Percentiles rank a stretch among this genome's conserved stretches.
These are phyloP conservation scores for Leucoraja ocellata DNA, from an alignment of 2,797 vertebrate species.

Conservation along the genomic window DNA sequence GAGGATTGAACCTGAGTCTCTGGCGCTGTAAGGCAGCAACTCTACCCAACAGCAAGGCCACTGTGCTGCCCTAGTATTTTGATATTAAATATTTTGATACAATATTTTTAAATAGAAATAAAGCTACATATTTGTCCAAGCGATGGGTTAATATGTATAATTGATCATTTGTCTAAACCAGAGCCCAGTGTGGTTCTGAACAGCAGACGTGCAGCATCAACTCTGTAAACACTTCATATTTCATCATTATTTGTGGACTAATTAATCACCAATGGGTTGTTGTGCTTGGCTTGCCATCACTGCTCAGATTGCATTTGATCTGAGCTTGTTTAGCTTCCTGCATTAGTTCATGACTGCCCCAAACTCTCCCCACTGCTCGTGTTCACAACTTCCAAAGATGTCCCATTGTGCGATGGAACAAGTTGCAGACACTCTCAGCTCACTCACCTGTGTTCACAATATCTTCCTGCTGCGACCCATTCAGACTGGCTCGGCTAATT, in stretches of 20 bases:
- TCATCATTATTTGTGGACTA: not conserved
- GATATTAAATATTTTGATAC: too few relatives aligned
- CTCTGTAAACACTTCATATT: not conserved
- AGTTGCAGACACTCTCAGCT: not conserved
- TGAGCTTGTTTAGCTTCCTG: too few relatives aligned
- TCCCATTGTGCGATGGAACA: not conserved
- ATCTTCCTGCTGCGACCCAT: conserved; percentile 78
- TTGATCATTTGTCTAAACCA: not conserved
- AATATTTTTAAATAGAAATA: not conserved
- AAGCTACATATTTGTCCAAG: not conserved
- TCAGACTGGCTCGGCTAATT: conserved; percentile 79
- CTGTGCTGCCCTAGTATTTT: too few relatives aligned
- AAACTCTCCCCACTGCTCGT: too few relatives aligned
- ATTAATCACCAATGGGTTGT: not conserved
- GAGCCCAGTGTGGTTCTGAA: not conserved
- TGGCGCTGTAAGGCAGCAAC: too few relatives aligned
- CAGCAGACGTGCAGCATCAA: too few relatives aligned
- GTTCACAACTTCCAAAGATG: too few relatives aligned
- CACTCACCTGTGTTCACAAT: conserved; percentile 79
- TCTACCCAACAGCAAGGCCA: too few relatives aligned
- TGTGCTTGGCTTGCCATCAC: too few relatives aligned
- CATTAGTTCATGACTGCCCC: too few relatives aligned
- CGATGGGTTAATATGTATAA: not conserved
- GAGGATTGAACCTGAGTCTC: too few relatives aligned
- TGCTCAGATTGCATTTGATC: not conserved